Evolutionary conservation across 2,113 vertebrate genomes (phyloP).

Genomic region (Microcebus murinus): DNA sequence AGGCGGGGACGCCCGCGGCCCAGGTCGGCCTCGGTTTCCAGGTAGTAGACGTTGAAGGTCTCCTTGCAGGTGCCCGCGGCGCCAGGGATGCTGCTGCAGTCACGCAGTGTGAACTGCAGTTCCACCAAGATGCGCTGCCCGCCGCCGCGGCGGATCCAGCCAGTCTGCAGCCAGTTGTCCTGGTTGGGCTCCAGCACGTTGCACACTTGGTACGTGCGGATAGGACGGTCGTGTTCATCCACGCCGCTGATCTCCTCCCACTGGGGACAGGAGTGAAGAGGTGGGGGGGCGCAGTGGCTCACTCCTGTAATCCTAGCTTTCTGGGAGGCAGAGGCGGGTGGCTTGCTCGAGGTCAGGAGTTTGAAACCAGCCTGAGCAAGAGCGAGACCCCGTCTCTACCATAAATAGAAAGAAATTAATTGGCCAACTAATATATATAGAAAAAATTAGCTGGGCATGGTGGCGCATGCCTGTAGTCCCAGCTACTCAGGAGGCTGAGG

Average conservation of each 20-base stretch:
- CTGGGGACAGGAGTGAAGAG: slow-evolving; percentile 81
- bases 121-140: slow-evolving; percentile 98
- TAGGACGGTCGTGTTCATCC: slow-evolving; percentile 95
- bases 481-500: too few species aligned
- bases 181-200: slow-evolving; percentile 97
- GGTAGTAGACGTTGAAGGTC: slow-evolving; percentile 97
- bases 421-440: too few species aligned
- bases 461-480: too few species aligned
- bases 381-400: too few species aligned
- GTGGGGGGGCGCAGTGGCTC: too few species aligned
- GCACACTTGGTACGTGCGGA: slow-evolving; percentile 98
- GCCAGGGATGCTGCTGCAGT: slow-evolving; percentile 98
- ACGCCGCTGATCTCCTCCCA: slow-evolving; percentile 99
- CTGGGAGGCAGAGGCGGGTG: too few species aligned
- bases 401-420: too few species aligned
- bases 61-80: slow-evolving; percentile 96
- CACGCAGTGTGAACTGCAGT: slow-evolving; percentile 96
- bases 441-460: too few species aligned
- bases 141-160: slow-evolving; percentile 92
- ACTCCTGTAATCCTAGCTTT: too few species aligned
- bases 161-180: slow-evolving; percentile 99
- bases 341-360: too few species aligned
- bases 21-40: slow-evolving; percentile 91
- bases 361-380: too few species aligned
- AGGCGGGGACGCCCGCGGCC: slow-evolving; percentile 76